A percentile compares a stretch with the other conserved stretches of the same genome.
Conservation (phyloP, 2,113 vertebrate genomes). For the Myrmophylax atrothorax region DNA sequence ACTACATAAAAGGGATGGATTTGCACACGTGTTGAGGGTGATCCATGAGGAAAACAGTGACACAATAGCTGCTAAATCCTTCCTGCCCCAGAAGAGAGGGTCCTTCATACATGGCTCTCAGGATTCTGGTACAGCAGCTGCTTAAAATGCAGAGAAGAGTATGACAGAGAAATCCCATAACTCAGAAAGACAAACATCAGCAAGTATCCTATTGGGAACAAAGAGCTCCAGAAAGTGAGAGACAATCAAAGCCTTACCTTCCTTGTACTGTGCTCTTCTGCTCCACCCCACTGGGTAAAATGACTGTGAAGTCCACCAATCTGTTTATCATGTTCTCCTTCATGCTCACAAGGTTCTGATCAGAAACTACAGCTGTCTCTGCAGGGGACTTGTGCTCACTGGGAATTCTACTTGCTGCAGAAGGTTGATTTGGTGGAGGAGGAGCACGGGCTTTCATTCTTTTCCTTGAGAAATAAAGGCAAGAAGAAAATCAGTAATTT, state of each 20-base stretch:
- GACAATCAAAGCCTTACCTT: conserved; percentile 76
- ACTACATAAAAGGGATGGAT: neutral
- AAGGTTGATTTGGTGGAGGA: conserved; percentile 80
- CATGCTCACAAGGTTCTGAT: conserved; percentile 66
- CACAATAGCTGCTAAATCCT: neutral
- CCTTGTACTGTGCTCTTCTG: conserved; percentile 79
- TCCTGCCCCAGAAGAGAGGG: neutral
- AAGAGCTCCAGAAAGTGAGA: neutral
- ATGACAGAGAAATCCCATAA: neutral
- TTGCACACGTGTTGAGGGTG: fast-evolving
- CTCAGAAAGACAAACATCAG: neutral
- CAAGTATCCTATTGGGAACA: neutral
- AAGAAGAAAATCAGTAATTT: neutral
- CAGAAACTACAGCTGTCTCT: conserved; percentile 68
- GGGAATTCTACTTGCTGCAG: conserved; percentile 69
- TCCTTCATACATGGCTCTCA: neutral
- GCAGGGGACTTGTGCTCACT: conserved; percentile 50
- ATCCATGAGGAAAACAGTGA: neutral
- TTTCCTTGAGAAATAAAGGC: conserved; percentile 70
- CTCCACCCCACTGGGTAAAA: conserved; percentile 81
- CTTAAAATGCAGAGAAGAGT: neutral
- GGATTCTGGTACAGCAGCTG: neutral
- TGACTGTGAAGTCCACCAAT: conserved; percentile 76
- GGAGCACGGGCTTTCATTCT: conserved; percentile 89
- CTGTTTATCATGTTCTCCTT: conserved; percentile 81